A percentile compares a stretch with the other conserved stretches of the same genome.
Evolutionary conservation across 2,113 vertebrate species (phyloP).

Genomic region (Peromyscus leucopus): DNA sequence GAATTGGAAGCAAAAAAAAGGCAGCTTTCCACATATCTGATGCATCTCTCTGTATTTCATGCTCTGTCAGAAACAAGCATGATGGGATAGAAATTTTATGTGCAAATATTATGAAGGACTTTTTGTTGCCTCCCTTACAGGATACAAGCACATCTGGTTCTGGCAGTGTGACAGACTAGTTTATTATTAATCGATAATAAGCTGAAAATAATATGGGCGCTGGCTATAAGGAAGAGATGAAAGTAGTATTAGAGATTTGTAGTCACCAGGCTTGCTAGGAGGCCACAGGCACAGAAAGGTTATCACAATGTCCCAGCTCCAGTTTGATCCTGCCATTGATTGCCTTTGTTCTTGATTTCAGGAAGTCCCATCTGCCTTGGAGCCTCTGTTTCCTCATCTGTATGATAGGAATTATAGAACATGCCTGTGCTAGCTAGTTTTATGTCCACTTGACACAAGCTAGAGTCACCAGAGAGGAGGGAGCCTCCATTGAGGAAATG

Average conservation of each 20-base stretch:
- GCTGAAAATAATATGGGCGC: background rate
- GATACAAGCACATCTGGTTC: background rate
- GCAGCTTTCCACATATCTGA: background rate
- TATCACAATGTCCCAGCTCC: no score
- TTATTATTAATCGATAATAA: background rate
- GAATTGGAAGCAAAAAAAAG: slow-evolving; percentile 11
- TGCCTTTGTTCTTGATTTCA: background rate
- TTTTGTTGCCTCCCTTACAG: background rate
- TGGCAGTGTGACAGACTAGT: background rate
- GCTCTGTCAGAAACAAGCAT: background rate
- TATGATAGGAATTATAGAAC: background rate
- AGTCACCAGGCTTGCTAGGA: background rate
- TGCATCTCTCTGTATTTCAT: background rate
- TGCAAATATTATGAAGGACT: background rate
- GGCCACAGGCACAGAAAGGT: background rate
- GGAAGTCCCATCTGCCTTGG: background rate
- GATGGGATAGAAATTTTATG: background rate
- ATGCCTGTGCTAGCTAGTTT: background rate
- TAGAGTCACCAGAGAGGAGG: background rate
- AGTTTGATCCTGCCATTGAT: background rate
- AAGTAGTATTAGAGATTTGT: background rate
- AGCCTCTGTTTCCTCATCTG: background rate
- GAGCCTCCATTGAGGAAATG: background rate
- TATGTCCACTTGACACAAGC: background rate
- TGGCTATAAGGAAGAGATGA: background rate